Evolutionary conservation across 2,888 invertebrate species (phyloP).

Genomic region (Folsomia candida): DNA sequence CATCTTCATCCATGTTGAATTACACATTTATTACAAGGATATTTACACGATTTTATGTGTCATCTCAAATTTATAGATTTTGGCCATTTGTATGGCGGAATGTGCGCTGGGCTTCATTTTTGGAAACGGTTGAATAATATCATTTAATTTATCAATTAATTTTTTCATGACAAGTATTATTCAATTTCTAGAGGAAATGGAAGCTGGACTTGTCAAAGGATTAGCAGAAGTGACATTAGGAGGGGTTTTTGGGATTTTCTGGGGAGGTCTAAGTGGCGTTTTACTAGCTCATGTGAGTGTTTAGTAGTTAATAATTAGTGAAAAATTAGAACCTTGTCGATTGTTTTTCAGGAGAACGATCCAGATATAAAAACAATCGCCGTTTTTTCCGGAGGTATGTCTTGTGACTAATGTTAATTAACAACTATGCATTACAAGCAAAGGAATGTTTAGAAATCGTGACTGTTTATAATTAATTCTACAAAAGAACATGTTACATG

Average conservation of each 20-base stretch:
- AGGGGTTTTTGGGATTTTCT: slow-evolving; percentile 36
- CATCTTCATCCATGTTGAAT: too few species aligned
- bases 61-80: too few species aligned
- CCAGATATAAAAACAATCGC: slow-evolving; percentile 21
- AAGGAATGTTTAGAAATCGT: too few species aligned
- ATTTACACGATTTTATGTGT: too few species aligned
- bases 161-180: background rate
- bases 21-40: too few species aligned
- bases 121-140: slow-evolving; percentile 33
- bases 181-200: slow-evolving; percentile 32
- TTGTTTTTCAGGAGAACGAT: slow-evolving; percentile 1
- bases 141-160: background rate
- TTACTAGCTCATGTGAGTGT: slow-evolving; percentile 32
- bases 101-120: slow-evolving; percentile 43
- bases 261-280: slow-evolving; percentile 39
- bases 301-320: background rate
- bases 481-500: too few species aligned
- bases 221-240: slow-evolving; percentile 40
- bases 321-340: background rate
- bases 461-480: too few species aligned
- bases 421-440: too few species aligned
- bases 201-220: slow-evolving; percentile 36
- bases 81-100: slow-evolving; percentile 46
- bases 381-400: slow-evolving; percentile 39
- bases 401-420: too few species aligned